Base-by-base conservation (phyloP, 1,140 invertebrate species). In the Drosophila chauvacae region DNA sequence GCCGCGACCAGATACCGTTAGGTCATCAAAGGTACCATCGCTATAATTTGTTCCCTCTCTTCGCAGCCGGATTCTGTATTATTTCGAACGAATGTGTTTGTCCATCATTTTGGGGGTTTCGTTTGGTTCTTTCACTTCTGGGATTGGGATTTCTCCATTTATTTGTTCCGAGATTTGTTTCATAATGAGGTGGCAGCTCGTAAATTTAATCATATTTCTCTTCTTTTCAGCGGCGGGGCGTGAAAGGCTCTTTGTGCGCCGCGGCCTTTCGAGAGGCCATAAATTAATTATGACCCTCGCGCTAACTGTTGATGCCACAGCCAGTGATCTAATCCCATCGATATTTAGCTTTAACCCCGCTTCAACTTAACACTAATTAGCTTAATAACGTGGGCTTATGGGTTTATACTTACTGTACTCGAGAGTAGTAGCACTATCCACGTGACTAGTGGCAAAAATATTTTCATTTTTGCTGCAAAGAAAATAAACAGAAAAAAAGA, bases 401-500 rank as follows among this genome's bases (percentile, higher is more conserved):
- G 3, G n/a, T 23, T 23, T 23, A 11, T 45, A 93, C 94, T 94
- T 92, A 95, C 94, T 78, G 94, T 93, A 94, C 90, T 94, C 81
- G 93, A 93, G 80, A 93, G 93, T 93, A 95, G 93, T 93, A 95
- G 93, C 92, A 94, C 92, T 93, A 95, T 94, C 95, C 95, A 95
- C 92, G 93, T 94, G 94, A 95, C 94, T 94, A 95, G 94, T 93
- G 94, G 94, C 94, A 95, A 95, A 94, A 95, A 94, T 94, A 94
- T 94, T 94, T 95, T 95, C 95, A 95, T 95, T 94, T 95, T 95
- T 93, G 94, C 95, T 95, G 93, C 42, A 94, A 94, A 85, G 83
- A 93, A 74, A 90, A 74, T 10, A 77, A 70, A 69, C 44, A 64
- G 61, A 65, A 62, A 55, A 47, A 57, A 55, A 61, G 70, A 41